Evolutionary conservation across 1,140 invertebrate genomes (phyloP).

Genomic region (Bursaphelenchus mucronatus): DNA sequence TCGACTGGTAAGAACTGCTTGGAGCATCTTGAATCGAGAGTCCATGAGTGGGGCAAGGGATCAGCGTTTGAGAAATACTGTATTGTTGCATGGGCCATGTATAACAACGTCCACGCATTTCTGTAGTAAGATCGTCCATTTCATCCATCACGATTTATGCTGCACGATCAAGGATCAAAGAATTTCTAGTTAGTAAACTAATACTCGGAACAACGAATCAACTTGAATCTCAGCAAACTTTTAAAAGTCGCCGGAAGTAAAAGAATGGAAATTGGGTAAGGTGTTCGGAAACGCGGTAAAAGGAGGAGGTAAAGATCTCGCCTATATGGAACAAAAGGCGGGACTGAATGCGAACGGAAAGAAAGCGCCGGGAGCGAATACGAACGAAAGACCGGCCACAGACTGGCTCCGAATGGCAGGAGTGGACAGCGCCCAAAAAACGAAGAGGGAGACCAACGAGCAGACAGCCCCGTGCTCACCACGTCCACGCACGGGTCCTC

Average conservation of each 20-base stretch:
- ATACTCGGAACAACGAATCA: too few relatives aligned
- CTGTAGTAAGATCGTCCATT: conserved; percentile 35
- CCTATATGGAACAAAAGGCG: conserved; percentile 9
- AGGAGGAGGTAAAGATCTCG: conserved; percentile 15
- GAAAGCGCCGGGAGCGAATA: conserved; percentile 20
- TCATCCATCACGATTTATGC: conserved; percentile 20
- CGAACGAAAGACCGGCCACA: conserved; percentile 14
- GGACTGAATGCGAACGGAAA: conserved; percentile 4
- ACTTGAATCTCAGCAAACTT: too few relatives aligned
- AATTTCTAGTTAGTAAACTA: too few relatives aligned
- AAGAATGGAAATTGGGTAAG: background rate
- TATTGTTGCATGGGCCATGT: conserved; percentile 52
- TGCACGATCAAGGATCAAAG: background rate
- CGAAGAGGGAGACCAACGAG: too few relatives aligned
- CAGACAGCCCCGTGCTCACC: too few relatives aligned
- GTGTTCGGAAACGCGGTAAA: conserved; percentile 1
- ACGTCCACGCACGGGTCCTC: too few relatives aligned
- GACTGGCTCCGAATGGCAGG: too few relatives aligned
- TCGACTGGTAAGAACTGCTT: too few relatives aligned
- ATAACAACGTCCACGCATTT: conserved; percentile 50
- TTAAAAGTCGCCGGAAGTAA: too few relatives aligned
- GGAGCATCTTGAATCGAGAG: too few relatives aligned
- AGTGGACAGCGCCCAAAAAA: too few relatives aligned
- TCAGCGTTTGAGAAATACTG: background rate
- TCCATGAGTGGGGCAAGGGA: background rate